phyloP scores from a whole-genome alignment of 2,888 invertebrate species.

The Athetis lepigone region DNA sequence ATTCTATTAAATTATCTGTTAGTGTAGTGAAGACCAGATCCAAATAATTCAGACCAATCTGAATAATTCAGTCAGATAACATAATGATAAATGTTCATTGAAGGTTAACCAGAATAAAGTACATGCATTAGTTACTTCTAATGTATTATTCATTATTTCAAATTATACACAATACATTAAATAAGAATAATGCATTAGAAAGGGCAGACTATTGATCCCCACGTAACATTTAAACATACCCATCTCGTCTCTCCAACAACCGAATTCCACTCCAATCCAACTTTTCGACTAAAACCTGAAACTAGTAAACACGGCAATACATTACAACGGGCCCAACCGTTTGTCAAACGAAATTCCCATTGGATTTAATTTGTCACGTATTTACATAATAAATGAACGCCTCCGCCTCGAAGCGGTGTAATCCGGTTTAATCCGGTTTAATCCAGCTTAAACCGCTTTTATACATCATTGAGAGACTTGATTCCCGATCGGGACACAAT shows the following conservation, averaged over 20 bases:
- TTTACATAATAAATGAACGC: slow-evolving; percentile 90
- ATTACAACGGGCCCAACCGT: slow-evolving; percentile 79
- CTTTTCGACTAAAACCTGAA: slow-evolving; percentile 59
- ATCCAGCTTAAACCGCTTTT: slow-evolving; percentile 85
- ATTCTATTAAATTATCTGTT: too few species aligned
- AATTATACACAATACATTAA: too few species aligned
- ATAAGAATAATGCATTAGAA: too few species aligned
- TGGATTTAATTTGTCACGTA: slow-evolving; percentile 90
- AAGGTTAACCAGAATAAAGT: too few species aligned
- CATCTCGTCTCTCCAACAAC: slow-evolving; percentile 9
- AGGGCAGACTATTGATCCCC: background rate
- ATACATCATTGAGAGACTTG: slow-evolving; percentile 89
- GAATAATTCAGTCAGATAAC: too few species aligned
- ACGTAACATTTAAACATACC: slow-evolving; percentile 33
- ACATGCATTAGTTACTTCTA: too few species aligned
- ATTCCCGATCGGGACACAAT: slow-evolving; percentile 88
- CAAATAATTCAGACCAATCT: too few species aligned
- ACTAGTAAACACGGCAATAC: slow-evolving; percentile 73
- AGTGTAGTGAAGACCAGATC: too few species aligned
- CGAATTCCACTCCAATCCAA: slow-evolving; percentile 42
- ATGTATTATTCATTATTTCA: too few species aligned
- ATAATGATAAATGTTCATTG: too few species aligned
- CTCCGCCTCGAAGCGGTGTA: slow-evolving; percentile 82
- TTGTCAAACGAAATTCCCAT: slow-evolving; percentile 88
- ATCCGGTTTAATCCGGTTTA: slow-evolving; percentile 82